Evolutionary conservation across 2,113 vertebrate genomes (phyloP).

Genomic region (Charadrius vociferus): DNA sequence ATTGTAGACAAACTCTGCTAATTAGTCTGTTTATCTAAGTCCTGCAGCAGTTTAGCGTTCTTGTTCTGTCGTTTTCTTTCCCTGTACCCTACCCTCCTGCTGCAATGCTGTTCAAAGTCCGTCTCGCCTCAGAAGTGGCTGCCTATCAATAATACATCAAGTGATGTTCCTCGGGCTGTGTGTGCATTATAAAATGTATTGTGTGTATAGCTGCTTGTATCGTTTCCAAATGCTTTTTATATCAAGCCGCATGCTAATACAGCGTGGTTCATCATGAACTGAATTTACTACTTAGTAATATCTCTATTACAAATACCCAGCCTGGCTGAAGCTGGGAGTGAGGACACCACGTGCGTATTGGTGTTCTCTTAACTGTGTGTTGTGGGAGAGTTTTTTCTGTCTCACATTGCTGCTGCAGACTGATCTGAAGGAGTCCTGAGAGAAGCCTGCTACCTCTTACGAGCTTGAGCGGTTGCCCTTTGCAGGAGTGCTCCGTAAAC

Average conservation of each 20-base stretch:
- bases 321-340: accelerated
- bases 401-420: not conserved
- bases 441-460: accelerated
- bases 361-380: not conserved
- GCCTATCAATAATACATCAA: not conserved
- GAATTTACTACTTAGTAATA: not conserved
- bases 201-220: not conserved
- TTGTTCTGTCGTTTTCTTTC: not conserved
- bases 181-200: not conserved
- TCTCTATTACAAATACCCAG: not conserved
- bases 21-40: not conserved
- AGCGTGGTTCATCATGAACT: accelerated
- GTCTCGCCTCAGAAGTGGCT: not conserved
- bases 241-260: not conserved
- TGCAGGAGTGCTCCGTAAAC: accelerated
- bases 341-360: accelerated
- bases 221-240: not conserved
- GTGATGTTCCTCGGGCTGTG: not conserved
- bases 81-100: not conserved
- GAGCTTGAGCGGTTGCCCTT: accelerated
- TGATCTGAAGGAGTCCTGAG: not conserved
- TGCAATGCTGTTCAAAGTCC: not conserved
- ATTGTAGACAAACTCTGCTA: not conserved
- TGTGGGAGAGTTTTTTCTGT: not conserved
- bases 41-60: not conserved